Evolutionary conservation across 37 sponge, comb jelly and placozoan genomes (phyloP), one percentile per base, ranked within the genome.

Genomic region (Ephydatia muelleri): DNA sequence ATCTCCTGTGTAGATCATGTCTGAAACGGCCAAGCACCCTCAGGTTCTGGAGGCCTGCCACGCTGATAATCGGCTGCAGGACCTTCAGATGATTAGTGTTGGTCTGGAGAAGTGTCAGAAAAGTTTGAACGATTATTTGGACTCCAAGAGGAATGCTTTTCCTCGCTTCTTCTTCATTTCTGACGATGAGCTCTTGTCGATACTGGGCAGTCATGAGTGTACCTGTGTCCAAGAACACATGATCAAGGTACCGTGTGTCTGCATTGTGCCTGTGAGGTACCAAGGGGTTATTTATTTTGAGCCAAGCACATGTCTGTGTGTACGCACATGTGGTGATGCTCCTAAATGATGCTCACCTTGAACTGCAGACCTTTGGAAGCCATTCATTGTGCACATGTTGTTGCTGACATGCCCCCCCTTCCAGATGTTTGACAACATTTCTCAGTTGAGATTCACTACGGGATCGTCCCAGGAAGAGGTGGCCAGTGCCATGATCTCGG

Each of bases 151-250:
- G 69, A 99, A 99, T 80, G 97, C 97, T 65, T 99, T 99, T 85
- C 99, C 99, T 26, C 81, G 99, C 2, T 99, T 99, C 90, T 99
- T 99, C 94, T 99, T 99, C 88, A 97, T 99, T 43, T 99, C 99
- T 0, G 99, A 99, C 79, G 99, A 99, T 68, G 99, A 99, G 81
- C 88, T 99, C 79, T 80, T 99, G 19, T 97, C 97, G 25, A 99
- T 99, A 34, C 90, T 99, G 40, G 99, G 99, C 35, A 93, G 94
- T 65, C 91, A 91, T 76, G 97, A 96, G 81, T 93, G 96, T 65
- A 97, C 99, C 34, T 96, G 97, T 84, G 99, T 99, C 12, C 99
- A 99, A 77, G 99, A 99, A 68, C 99, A 99, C 93, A 99, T 99
- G 97, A 99, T 99, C 49, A 99, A 99, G 90, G 95, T 92, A 72